Evolutionary conservation across 2,113 vertebrate species (phyloP), one percentile per base, ranked within the genome.

Genomic region (Danio rerio): DNA sequence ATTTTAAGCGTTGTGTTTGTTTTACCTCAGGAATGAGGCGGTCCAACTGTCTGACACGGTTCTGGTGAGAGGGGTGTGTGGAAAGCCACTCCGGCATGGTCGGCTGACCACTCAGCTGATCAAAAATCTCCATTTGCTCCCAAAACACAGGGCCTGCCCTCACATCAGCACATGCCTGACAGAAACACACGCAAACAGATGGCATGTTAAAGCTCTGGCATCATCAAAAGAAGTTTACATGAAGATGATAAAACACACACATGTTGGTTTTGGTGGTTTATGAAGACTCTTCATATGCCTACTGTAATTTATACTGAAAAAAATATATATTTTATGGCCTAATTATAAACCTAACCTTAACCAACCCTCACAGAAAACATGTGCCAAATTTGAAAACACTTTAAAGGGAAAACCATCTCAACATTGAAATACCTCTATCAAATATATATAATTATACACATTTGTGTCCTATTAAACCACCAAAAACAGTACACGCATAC

Each of bases 51-150:
- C 92, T 91, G 15, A 91, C 92, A 82, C 96, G 94, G 84, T 94
- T 97, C 53, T 89, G 96, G 82, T 99, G 96, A 3, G 97, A 97
- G 1, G 97, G 97, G 83, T 99, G 98, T 4, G 98, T 99, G 81
- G 97, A 99, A 50, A 98, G 92, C 96, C 97, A 99, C 88, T 99
- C 95, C 0, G 97, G 96, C 21, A 95, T 0, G 73, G 73, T 92
- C 18, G 89, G 90, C 31, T 94, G 90, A 12, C 93, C 95, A 0
- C 71, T 86, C 31, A 96, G 83, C 66, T 58, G 85, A 20, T 96
- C 94, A 71, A 80, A 82, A 63, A 97, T 62, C 68, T 98, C 96
- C 95, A 99, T 95, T 87, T 96, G 95, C 87, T 96, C 95, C 98
- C 98, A 99, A 88, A 99, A 97, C 2, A 98, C 96, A 0, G 95